These are phyloP conservation scores for Nymphalis polychloros DNA, from an alignment of 2,888 invertebrate genomes.

Conservation along the genomic window DNA sequence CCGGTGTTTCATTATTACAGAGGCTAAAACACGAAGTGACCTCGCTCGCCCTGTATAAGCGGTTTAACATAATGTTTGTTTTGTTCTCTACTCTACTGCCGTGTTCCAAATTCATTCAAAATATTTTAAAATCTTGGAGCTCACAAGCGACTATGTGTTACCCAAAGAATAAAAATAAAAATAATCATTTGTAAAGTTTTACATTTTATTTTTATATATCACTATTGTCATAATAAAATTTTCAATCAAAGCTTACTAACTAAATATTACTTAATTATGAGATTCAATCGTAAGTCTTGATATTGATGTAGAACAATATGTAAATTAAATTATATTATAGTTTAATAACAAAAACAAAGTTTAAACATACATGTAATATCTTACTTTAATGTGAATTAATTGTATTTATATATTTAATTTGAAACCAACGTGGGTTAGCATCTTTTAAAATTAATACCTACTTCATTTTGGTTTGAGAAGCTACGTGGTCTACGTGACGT, in stretches of 20 bases:
- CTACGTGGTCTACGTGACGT: constrained; percentile 20
- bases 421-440: not conserved
- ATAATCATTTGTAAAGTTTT: no score
- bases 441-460: constrained; percentile 1
- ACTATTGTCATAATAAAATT: no score
- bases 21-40: constrained; percentile 17
- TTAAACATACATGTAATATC: no score
- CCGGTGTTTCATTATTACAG: constrained; percentile 15
- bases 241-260: no score
- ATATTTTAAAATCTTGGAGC: not conserved
- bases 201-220: no score
- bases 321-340: no score
- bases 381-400: not conserved
- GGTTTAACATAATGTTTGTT: constrained; percentile 6
- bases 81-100: constrained; percentile 5
- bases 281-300: no score
- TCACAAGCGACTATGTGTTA: not conserved
- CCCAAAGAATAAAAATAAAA: no score
- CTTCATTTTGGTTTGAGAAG: not conserved
- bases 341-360: no score
- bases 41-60: constrained; percentile 13
- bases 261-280: no score
- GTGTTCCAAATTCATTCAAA: constrained; percentile 1
- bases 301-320: no score
- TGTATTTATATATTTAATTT: not conserved